phyloP scores from a whole-genome alignment of 2,888 invertebrate genomes.

The Pyrrhosoma nymphula region DNA sequence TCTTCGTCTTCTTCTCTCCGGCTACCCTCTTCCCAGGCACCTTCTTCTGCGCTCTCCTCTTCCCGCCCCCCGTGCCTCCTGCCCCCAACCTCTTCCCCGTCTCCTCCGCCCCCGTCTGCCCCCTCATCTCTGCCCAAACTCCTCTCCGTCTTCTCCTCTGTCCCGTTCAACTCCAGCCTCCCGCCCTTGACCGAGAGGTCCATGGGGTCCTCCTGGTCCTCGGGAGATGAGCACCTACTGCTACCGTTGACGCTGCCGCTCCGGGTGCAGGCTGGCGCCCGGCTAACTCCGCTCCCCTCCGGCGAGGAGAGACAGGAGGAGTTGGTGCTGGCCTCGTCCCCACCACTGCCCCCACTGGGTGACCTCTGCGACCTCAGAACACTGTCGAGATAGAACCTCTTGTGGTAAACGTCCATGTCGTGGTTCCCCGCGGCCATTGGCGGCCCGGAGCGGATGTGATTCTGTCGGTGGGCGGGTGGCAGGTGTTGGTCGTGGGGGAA shows the following conservation, averaged over 20 bases:
- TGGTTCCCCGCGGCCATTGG: conserved; percentile 75
- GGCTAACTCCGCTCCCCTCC: not conserved
- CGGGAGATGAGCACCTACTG: conserved; percentile 32
- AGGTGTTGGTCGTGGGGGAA: conserved; percentile 70
- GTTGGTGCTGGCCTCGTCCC: conserved; percentile 45
- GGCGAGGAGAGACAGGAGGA: conserved; percentile 40
- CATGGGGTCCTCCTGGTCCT: conserved; percentile 71
- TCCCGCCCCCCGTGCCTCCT: not conserved
- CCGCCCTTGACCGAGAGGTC: conserved; percentile 71
- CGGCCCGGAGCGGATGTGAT: conserved; percentile 77
- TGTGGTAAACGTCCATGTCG: conserved; percentile 82
- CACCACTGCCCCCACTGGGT: conserved; percentile 72
- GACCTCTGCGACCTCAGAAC: conserved; percentile 86
- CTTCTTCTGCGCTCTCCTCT: not conserved
- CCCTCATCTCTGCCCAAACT: not conserved
- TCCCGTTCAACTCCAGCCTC: not conserved
- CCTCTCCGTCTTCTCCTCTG: not conserved
- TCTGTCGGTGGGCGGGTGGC: conserved; percentile 77
- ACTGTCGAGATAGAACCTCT: conserved; percentile 87
- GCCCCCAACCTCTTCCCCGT: not conserved
- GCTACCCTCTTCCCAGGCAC: not conserved
- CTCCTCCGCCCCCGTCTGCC: not conserved
- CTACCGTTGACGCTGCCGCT: not conserved
- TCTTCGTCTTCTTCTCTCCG: not conserved
- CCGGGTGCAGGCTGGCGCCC: not conserved